Base-by-base conservation (phyloP, 53 echinoderm and acorn worm genomes). In the Holothuria leucospilota region DNA sequence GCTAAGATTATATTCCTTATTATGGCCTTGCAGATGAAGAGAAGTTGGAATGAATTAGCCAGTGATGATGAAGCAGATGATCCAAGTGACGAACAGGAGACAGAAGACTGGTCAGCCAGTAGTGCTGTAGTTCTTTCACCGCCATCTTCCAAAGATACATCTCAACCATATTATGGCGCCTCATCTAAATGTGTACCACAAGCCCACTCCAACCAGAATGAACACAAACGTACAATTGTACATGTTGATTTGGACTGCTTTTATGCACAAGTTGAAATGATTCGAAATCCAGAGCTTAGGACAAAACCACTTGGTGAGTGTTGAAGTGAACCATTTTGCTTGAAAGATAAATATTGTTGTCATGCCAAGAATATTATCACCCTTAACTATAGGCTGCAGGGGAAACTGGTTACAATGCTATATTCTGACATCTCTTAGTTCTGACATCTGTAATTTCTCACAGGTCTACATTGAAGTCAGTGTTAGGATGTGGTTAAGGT, bases 171-270 rank as follows among this genome's bases (percentile, higher is more conserved):
- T 4, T 12, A 29, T 21, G 10, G 12, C 0, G 6, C 39, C 4
- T 51, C 75, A n/a, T 39, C 20, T 39, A 23, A 29, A 41, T 41
- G 21, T 41, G 2, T 13, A 34, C 81, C 40, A 7, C 13, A 20
- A 78, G 9, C 20, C 26, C 11, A 62, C 25, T 81, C 60, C 24
- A 62, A 62, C 29, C 62, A 81, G 38, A 56, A 56, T 16, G 56
- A 56, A 18, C 56, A 56, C 18, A 62, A 58, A 24, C 87, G 91
- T 13, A 93, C 86, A 42, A 96, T 96, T 20, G 82, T 96, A 24
- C 96, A 96, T 65, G 68, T 96, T 52, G 96, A 96, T 70, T 91
- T 96, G 89, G 96, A 96, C 77, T 92, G 92, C 82, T 96, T 96
- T 85, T 96, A 96, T 81, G 96, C 96, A 39, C 94, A 95, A 16